These are phyloP conservation scores for Nyctalus aviator DNA, from an alignment of 2,797 vertebrate genomes.

Conservation along the genomic window DNA sequence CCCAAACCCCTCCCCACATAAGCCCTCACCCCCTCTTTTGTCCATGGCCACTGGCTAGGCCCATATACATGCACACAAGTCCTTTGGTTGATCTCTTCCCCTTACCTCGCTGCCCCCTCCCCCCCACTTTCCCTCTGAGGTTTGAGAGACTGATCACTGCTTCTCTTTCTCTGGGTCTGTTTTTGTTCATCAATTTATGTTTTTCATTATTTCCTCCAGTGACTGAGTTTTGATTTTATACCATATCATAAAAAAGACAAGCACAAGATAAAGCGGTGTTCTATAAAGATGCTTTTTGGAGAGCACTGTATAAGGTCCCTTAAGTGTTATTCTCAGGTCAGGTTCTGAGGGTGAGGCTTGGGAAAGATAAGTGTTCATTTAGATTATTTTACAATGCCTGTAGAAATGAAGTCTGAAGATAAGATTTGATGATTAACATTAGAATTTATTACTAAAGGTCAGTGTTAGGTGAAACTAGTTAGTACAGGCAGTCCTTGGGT, in stretches of 20 bases:
- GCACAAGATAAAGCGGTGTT: background rate
- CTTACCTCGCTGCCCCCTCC: too few species aligned
- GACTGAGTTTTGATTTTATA: slow-evolving; percentile 29
- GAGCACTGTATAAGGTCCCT: background rate
- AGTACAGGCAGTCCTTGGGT: background rate
- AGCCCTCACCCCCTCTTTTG: too few species aligned
- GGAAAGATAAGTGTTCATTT: background rate
- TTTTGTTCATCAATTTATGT: too few species aligned
- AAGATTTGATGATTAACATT: background rate
- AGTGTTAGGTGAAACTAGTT: background rate
- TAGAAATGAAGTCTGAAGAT: slow-evolving; percentile 32
- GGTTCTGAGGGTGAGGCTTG: background rate
- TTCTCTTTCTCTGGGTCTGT: too few species aligned
- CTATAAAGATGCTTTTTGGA: background rate
- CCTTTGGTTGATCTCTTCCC: too few species aligned
- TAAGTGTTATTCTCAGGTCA: background rate
- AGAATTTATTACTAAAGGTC: background rate
- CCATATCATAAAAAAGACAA: background rate
- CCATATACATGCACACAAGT: too few species aligned
- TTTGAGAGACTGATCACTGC: too few species aligned
- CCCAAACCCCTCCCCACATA: too few species aligned
- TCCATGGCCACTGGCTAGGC: too few species aligned
- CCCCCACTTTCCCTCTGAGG: too few species aligned
- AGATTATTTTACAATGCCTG: background rate
- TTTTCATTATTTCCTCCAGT: background rate